Base-by-base conservation (phyloP, 2,113 vertebrate genomes). In the Galeopterus variegatus region DNA sequence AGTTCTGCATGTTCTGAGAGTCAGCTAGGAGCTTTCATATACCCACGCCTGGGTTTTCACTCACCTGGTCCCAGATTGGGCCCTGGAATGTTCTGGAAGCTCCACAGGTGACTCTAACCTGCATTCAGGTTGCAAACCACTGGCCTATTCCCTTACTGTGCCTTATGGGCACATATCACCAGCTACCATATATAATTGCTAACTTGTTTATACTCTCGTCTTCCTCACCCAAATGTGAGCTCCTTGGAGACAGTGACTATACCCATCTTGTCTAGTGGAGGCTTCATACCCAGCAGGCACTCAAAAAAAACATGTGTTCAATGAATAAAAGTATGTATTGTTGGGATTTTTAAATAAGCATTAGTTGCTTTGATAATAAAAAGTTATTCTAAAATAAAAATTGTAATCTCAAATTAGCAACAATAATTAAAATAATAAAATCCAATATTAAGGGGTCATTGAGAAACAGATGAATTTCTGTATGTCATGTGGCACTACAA, bases 331-430 rank as follows among this genome's bases (percentile, higher is more conserved):
- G 21, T 24, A 19, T 19, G 13, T 17, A 33, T 80, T 21, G 0
- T 36, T 28, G 58, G 79, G 3, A n/a, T 83, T 90, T 48, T 84
- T 58, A 84, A 85, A 75, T 17, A 83, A 84, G 60, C 31, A 67
- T 48, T 84, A 33, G 48, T 48, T 67, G 48, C n/a, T 83, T 54
- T 58, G 36, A 33, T 76, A 64, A 83, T 67, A 48, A 90, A 36
- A 90, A 60, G 23, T 69, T 69, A 77, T 77, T 90, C 52, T 60
- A 77, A 95, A 90, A 56, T 84, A 36, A 69, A 83, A 26, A 21
- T 28, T 58, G 52, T 76, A 56, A 84, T 69, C 31, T 84, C 36
- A 76, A 90, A 73, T 54, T 84, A 52, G 23, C 36, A 56, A 48
- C 60, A 69, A 69, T 58, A 65, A 76, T 67, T 83, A 90, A 67